phyloP scores from a whole-genome alignment of 2,888 invertebrate genomes.

The Polymixis flavicincta region DNA sequence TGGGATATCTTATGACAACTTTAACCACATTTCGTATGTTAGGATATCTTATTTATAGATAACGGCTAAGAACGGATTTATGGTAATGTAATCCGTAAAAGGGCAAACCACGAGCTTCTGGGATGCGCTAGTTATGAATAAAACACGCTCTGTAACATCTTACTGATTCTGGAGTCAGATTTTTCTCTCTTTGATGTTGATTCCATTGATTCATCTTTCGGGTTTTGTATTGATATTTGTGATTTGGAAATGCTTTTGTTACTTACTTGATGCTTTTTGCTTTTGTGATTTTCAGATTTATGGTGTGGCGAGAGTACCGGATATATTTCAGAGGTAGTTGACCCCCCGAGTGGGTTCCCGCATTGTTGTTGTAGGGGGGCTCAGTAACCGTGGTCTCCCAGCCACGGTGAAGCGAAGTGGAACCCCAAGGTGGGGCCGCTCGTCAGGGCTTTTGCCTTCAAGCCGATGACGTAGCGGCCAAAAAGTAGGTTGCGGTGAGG shows the following conservation, averaged over 20 bases:
- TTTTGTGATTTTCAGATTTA: background rate
- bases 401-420: too few relatives aligned
- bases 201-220: slow-evolving; percentile 20
- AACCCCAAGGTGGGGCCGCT: too few relatives aligned
- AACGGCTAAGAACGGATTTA: slow-evolving; percentile 64
- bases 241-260: background rate
- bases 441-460: too few relatives aligned
- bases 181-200: slow-evolving; percentile 43
- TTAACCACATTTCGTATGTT: slow-evolving; percentile 51
- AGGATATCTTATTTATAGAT: slow-evolving; percentile 62
- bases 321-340: too few relatives aligned
- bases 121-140: slow-evolving; percentile 61
- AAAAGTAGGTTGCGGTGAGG: too few relatives aligned
- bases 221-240: slow-evolving; percentile 2
- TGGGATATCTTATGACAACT: slow-evolving; percentile 20
- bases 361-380: too few relatives aligned
- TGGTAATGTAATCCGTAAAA: slow-evolving; percentile 67
- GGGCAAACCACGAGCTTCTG: slow-evolving; percentile 59
- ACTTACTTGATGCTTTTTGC: background rate
- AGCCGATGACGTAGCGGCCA: too few relatives aligned
- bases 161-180: slow-evolving; percentile 27
- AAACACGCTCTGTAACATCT: slow-evolving; percentile 53
- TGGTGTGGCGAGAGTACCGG: background rate
- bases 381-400: too few relatives aligned
- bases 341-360: too few relatives aligned